Base-by-base conservation (phyloP, 1,140 invertebrate species). In the Camponotus vicinus region DNA sequence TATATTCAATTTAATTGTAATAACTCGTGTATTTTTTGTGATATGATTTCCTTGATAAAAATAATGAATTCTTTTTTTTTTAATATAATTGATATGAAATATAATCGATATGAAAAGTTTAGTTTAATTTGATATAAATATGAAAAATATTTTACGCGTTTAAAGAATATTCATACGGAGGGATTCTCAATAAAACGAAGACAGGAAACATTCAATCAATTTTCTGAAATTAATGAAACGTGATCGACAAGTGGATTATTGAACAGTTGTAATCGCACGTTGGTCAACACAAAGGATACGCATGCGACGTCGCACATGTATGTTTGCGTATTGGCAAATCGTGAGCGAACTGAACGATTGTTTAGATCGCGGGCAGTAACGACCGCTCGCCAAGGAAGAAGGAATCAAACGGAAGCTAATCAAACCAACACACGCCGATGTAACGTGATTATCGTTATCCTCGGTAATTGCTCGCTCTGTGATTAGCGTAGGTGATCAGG, bases 261-360 rank as follows among this genome's bases (percentile, higher is more conserved):
- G 63, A 21, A n/a, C 15, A 61, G 45, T 61, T 61, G 79, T 40
- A 59, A 82, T 73, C 9, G 55, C 52, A 40, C 13, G 49, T 13
- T 37, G 27, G 73, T 83, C 69, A 21, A 73, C 40, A 82, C 67
- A 83, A 73, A 75, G 69, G 67, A 61, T 32, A 27, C 55, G 40
- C 18, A 70, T 42, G 66, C 78, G 37, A 73, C 52, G 55, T 45
- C 61, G 21, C 37, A 59, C 67, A 45, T 32, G 55, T 49, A 27
- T 83, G 69, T 83, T 83, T 83, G 69, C 79, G 40, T 83, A 40
- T 83, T 83, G 79, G 75, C 79, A 61, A 34, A 73, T 75, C 79
- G 69, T 73, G 79, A 55, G 69, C 7, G 79, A 73, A 49, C 21
- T 57, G 42, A 55, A 73, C 21, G 69, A 32, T 32, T 75, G 79